Percentiles rank a stretch among this genome's conserved stretches.
Evolutionary conservation across 2,888 invertebrate species (phyloP).

Genomic region (Lasioglossum calceatum): DNA sequence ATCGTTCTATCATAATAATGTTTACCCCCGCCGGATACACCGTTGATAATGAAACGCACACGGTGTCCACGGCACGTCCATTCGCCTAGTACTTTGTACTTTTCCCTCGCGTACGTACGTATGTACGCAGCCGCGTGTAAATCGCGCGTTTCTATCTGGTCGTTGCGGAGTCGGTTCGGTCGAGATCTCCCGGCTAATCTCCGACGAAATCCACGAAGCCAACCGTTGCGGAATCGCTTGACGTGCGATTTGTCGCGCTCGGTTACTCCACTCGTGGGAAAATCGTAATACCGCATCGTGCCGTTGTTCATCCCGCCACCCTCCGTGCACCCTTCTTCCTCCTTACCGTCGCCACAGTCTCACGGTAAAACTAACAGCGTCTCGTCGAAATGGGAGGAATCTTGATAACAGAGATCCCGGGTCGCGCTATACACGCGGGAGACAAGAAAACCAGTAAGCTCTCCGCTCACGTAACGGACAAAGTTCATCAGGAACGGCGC

Average conservation of each 20-base stretch:
- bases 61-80: not conserved
- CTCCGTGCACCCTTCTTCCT: not conserved
- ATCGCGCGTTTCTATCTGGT: not conserved
- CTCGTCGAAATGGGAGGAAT: conserved; percentile 57
- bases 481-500: conserved; percentile 74
- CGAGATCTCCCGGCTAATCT: conserved; percentile 11
- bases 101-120: not conserved
- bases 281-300: conserved; percentile 39
- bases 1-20: conserved; percentile 33
- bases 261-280: conserved; percentile 21
- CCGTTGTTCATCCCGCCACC: conserved; percentile 10
- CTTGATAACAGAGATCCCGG: conserved; percentile 52
- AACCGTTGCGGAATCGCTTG: conserved; percentile 19
- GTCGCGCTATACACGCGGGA: conserved; percentile 41
- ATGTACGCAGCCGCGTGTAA: not conserved
- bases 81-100: not conserved
- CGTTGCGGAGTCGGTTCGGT: too few species aligned
- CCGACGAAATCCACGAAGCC: conserved; percentile 20
- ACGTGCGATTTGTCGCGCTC: conserved; percentile 11
- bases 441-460: conserved; percentile 71
- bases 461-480: conserved; percentile 74
- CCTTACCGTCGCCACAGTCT: not conserved
- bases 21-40: conserved; percentile 8
- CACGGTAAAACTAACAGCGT: conserved; percentile 41
- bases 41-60: conserved; percentile 6